Evolutionary conservation across 2,797 vertebrate genomes (phyloP).

Genomic region (Sebastes wilsoni): DNA sequence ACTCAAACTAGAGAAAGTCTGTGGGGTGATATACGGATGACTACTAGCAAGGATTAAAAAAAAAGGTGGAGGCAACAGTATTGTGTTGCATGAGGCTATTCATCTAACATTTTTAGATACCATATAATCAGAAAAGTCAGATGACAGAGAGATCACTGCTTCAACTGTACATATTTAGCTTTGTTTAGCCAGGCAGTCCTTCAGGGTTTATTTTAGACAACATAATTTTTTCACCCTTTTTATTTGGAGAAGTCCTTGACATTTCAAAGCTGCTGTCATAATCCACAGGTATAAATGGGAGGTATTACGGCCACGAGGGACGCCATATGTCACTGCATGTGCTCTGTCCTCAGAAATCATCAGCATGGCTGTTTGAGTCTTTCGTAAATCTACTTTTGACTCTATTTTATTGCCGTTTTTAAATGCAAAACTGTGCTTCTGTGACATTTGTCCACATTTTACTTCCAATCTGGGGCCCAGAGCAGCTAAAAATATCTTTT

Average conservation of each 20-base stretch:
- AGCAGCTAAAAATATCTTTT: neutral
- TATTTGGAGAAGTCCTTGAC: constrained; percentile 57
- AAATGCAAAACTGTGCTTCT: neutral
- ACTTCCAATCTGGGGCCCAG: neutral
- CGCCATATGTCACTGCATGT: constrained; percentile 52
- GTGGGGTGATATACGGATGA: neutral
- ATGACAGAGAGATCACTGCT: neutral
- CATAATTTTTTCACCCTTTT: constrained; percentile 15
- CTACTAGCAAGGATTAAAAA: neutral
- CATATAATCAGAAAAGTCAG: neutral
- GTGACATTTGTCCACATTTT: neutral
- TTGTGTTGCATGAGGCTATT: neutral
- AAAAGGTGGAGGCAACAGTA: neutral
- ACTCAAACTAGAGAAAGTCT: neutral
- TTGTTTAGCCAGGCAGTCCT: neutral
- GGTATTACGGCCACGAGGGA: constrained; percentile 35
- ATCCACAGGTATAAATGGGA: constrained; percentile 48
- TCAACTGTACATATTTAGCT: neutral
- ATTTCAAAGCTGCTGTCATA: constrained; percentile 60
- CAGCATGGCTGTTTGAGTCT: neutral
- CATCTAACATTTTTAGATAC: neutral
- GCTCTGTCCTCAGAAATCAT: constrained; percentile 10
- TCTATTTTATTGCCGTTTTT: neutral
- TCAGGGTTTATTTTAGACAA: neutral
- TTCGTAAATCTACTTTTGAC: neutral